phyloP scores from a whole-genome alignment of 2,888 invertebrate genomes.

The Limnephilus marmoratus region DNA sequence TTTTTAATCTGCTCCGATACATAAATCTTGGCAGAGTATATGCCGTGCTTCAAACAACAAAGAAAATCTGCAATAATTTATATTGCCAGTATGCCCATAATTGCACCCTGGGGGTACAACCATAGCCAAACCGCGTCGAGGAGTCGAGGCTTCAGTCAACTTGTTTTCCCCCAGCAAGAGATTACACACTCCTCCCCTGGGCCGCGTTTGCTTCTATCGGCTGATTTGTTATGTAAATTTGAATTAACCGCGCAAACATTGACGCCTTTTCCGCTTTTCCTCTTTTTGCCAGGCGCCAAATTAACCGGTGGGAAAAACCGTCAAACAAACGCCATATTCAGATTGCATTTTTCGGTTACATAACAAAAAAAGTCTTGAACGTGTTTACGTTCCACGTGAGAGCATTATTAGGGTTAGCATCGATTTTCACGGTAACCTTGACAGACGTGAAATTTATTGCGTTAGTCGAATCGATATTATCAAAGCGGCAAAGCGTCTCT shows the following conservation, averaged over 20 bases:
- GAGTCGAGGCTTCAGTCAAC: slow-evolving; percentile 25
- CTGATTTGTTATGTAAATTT: slow-evolving; percentile 55
- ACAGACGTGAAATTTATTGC: not conserved
- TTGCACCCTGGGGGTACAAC: slow-evolving; percentile 18
- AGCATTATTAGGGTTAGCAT: not conserved
- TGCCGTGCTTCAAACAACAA: not conserved
- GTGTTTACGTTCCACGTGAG: not conserved
- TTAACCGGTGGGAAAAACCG: not conserved
- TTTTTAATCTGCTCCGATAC: too few species aligned
- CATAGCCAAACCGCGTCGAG: not conserved
- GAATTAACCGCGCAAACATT: slow-evolving; percentile 51
- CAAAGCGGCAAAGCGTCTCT: not conserved
- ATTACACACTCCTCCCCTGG: slow-evolving; percentile 39
- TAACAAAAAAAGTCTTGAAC: not conserved
- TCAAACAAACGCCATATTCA: not conserved
- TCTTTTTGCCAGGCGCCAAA: slow-evolving; percentile 17
- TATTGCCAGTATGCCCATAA: slow-evolving; percentile 36
- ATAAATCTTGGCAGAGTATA: not conserved
- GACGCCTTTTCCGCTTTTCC: slow-evolving; percentile 32
- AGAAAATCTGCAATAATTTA: slow-evolving; percentile 37
- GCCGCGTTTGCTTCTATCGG: slow-evolving; percentile 46
- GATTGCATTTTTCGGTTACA: slow-evolving; percentile 9
- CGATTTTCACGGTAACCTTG: not conserved
- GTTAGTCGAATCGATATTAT: not conserved
- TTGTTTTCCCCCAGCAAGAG: slow-evolving; percentile 37